A percentile compares a stretch with the other conserved stretches of the same genome.
Evolutionary conservation across 2,797 vertebrate genomes (phyloP).

Genomic region (Rhinichthys osculus): DNA sequence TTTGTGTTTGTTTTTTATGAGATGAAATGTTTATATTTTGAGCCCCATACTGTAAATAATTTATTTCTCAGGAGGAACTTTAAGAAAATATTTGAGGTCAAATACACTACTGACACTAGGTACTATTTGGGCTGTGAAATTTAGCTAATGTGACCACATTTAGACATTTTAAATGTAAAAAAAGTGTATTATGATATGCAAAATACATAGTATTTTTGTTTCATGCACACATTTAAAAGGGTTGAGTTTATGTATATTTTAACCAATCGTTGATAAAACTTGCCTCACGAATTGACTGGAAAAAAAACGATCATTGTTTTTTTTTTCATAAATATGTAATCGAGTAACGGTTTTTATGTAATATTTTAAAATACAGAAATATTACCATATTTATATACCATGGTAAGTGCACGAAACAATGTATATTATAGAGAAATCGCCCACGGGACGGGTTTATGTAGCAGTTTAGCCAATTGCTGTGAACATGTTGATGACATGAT

Average conservation of each 20-base stretch:
- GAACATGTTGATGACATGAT: background rate
- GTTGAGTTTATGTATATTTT: background rate
- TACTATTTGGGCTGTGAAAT: too few relatives aligned
- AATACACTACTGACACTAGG: too few relatives aligned
- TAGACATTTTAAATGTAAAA: background rate
- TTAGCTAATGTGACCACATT: background rate
- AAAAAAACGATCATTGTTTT: background rate
- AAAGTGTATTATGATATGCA: background rate
- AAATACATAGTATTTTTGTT: background rate
- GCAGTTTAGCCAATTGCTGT: background rate
- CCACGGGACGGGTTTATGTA: background rate
- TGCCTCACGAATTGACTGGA: background rate
- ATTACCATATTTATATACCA: background rate
- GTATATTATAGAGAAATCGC: background rate
- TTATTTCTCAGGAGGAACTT: background rate
- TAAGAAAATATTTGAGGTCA: background rate
- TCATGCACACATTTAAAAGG: background rate
- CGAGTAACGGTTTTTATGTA: background rate
- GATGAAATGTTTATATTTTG: background rate
- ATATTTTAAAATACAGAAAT: background rate
- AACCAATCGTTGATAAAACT: background rate
- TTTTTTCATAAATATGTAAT: background rate
- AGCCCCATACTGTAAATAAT: background rate
- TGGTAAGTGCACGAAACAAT: background rate
- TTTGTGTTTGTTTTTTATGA: background rate